Evolutionary conservation across 1,140 invertebrate genomes (phyloP), one percentile per base, ranked within the genome.

Genomic region (Acyrthosiphon pisum): DNA sequence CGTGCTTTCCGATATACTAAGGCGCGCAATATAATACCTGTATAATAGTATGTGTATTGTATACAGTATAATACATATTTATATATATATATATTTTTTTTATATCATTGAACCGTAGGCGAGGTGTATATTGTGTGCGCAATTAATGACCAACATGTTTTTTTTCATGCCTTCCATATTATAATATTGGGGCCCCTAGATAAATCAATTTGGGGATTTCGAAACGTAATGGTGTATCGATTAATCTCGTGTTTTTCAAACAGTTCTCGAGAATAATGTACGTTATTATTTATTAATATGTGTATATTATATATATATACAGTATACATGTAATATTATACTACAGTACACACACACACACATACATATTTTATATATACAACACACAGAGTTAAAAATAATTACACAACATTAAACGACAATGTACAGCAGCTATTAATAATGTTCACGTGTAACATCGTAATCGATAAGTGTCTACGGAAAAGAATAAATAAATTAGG

Each of bases 191-290:
- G 30, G 30, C 44, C 86, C 46, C 86, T 18, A 87, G 86, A 87
- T 87, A 87, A 87, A 87, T 87, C 86, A 87, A 87, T 87, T 87
- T 87, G 46, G 46, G 46, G 86, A 87, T 87, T 87, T 87, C 86
- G 44, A 87, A 87, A 87, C 44, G 86, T 87, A 87, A 87, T 86
- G 44, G 84, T 46, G 84, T 86, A 41, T 48, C 86, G 44, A 87
- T 87, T 48, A 48, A 87, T 87, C 86, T 87, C 30, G 44, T 87
- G 30, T 48, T 48, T 87, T 48, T n/a, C 44, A 35, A 48, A 50
- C 86, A 20, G 86, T 87, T 23, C n/a, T n/a, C 46, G 86, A 87
- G n/a, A 35, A 50, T 87, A n/a, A 87, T 37, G 86, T 87, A 22
- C 44, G 86, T 48, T 48, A 37, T 87, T 48, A 87, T 46, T 84